Base-by-base conservation (phyloP, 2,888 invertebrate species). In the Leptopilina myrica region DNA sequence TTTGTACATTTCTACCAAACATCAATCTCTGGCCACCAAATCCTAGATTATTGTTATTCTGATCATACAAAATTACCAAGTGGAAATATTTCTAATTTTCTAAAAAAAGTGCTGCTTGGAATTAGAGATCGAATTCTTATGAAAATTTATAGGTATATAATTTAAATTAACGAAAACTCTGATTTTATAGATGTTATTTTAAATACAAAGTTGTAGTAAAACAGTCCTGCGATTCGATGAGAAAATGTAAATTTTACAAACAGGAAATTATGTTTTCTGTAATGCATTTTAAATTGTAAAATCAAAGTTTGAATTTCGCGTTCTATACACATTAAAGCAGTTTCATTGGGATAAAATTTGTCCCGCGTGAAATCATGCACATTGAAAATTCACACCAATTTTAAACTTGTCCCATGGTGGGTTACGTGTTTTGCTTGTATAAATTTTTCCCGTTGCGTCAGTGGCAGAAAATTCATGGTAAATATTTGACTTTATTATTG, bases 331-430 rank as follows among this genome's bases (percentile, higher is more conserved):
- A 67, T 20, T 49, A n/a, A 5, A 67, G 15, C 15, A 46, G 15
- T 20, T 49, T 67, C 67, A 49, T 1, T 49, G 43, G 67, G 12
- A 20, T 15, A 46, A 15, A 46, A 49, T 67, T 49, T 49, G 11
- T 67, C 46, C 49, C 20, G 5, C 20, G 49, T 49, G 49, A 67
- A 67, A 67, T 67, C 46, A 20, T 46, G 49, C 8, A 67, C 46
- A 67, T 67, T 12, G 67, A 67, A 43, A 67, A 67, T 67, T 67
- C 49, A 67, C 20, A 15, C 15, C 67, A 67, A 67, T 67, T 67
- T 46, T 43, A 15, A 20, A 67, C 43, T 46, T 67, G n/a, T 67
- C 43, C 67, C 67, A 46, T 67, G 46, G 20, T 2, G 12, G 5
- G 5, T 49, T 67, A 11, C 67, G 40, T 43, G 11, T 49, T 67